phyloP scores from a whole-genome alignment of 2,888 invertebrate species.

The Deilephila porcellus region DNA sequence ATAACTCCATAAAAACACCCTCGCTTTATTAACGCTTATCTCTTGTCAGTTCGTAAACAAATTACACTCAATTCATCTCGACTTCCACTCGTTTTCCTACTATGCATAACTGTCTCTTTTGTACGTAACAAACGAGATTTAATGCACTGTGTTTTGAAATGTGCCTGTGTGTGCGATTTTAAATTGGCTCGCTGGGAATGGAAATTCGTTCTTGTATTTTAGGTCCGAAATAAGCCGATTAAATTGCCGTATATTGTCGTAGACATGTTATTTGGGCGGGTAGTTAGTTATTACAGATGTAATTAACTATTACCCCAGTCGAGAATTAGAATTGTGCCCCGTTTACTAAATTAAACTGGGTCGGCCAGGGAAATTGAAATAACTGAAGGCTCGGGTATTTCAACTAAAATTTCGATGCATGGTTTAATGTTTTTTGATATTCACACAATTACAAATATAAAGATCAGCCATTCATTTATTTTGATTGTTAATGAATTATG shows the following conservation, averaged over 20 bases:
- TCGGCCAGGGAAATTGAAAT: neutral
- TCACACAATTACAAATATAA: too few relatives aligned
- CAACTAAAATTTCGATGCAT: neutral
- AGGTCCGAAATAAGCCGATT: conserved; percentile 16
- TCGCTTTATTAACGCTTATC: conserved; percentile 52
- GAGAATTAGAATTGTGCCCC: neutral
- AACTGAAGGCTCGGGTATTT: neutral
- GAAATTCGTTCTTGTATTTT: neutral
- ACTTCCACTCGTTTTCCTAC: conserved; percentile 46
- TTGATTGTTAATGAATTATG: too few relatives aligned
- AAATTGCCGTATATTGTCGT: conserved; percentile 8
- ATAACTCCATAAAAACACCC: conserved; percentile 43
- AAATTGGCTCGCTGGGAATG: conserved; percentile 30
- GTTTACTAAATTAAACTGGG: neutral
- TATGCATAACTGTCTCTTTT: conserved; percentile 39
- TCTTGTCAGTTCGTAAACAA: conserved; percentile 51
- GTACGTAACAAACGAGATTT: conserved; percentile 41
- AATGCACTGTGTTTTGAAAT: conserved; percentile 43
- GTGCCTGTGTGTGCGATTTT: conserved; percentile 37
- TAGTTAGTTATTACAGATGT: neutral
- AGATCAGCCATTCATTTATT: too few relatives aligned
- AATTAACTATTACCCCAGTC: neutral
- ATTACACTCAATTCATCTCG: conserved; percentile 41
- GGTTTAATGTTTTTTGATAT: too few relatives aligned
- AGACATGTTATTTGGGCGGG: neutral